Evolutionary conservation across 1,140 invertebrate genomes (phyloP).

Genomic region (Aleiodes sp.): DNA sequence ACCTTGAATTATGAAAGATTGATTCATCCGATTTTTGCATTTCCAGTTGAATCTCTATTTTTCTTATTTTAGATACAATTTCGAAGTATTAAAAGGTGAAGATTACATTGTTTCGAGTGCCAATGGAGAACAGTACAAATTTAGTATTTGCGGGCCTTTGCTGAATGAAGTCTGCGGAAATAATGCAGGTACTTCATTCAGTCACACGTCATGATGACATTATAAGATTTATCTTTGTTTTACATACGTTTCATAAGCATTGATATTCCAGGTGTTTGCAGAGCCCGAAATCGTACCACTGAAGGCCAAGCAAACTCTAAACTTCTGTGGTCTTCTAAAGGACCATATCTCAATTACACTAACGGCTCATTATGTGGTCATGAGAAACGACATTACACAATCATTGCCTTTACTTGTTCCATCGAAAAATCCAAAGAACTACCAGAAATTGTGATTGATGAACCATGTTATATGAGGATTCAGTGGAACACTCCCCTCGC

Average conservation of each 20-base stretch:
- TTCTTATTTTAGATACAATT: slow-evolving; percentile 47
- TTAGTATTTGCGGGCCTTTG: slow-evolving; percentile 49
- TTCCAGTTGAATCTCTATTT: too few species aligned
- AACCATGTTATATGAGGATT: slow-evolving; percentile 63
- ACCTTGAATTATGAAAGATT: slow-evolving; percentile 17
- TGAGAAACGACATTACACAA: slow-evolving; percentile 55
- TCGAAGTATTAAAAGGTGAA: slow-evolving; percentile 41
- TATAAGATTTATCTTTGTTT: too few species aligned
- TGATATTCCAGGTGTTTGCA: slow-evolving; percentile 48
- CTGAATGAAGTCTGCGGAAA: background rate
- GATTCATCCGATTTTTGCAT: too few species aligned
- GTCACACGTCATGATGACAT: too few species aligned
- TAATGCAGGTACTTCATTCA: background rate
- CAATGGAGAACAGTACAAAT: slow-evolving; percentile 42
- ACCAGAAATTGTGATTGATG: slow-evolving; percentile 61
- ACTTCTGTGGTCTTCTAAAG: slow-evolving; percentile 63
- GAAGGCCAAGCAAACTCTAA: slow-evolving; percentile 63
- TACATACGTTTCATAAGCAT: slow-evolving; percentile 22
- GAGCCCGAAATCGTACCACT: slow-evolving; percentile 43
- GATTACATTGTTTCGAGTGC: slow-evolving; percentile 25
- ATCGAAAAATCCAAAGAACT: slow-evolving; percentile 50
- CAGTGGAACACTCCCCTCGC: slow-evolving; percentile 62
- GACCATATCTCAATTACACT: slow-evolving; percentile 67
- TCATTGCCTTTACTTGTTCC: slow-evolving; percentile 66
- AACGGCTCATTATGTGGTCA: slow-evolving; percentile 58